Conservation (phyloP, 1,140 invertebrate genomes). For the Drosophila bocqueti region DNA sequence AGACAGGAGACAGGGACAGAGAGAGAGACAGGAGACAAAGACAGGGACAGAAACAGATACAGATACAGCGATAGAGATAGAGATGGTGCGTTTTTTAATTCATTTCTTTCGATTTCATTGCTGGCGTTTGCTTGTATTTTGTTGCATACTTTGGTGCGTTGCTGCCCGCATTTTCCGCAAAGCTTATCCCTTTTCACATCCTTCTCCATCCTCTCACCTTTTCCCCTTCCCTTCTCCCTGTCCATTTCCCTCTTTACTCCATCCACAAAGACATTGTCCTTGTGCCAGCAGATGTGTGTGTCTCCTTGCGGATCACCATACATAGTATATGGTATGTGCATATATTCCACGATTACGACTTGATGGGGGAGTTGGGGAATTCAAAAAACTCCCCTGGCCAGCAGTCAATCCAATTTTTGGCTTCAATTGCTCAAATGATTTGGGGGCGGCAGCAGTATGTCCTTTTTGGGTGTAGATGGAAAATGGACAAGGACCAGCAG, state of each 20-base stretch:
- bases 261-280: constrained; percentile 33
- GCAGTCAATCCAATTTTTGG: constrained; percentile 33
- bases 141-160: constrained; percentile 31
- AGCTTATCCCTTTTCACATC: constrained; percentile 6
- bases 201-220: no score
- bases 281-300: constrained; percentile 15
- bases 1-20: no score
- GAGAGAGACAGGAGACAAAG: background rate
- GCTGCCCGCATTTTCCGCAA: constrained; percentile 24
- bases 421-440: constrained; percentile 33
- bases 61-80: background rate
- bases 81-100: constrained; percentile 13
- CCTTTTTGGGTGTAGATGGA: background rate
- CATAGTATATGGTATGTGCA: no score
- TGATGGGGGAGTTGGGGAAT: background rate
- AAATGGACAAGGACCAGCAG: constrained; percentile 1
- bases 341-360: constrained; percentile 8
- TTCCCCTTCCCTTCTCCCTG: background rate
- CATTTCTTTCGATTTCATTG: constrained; percentile 42
- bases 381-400: constrained; percentile 26
- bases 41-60: background rate
- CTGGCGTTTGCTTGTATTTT: constrained; percentile 7
- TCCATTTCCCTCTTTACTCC: background rate
- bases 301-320: background rate
- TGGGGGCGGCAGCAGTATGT: background rate